Conservation (phyloP, 2,797 vertebrate genomes). For the Gymnoscopelus braueri region DNA sequence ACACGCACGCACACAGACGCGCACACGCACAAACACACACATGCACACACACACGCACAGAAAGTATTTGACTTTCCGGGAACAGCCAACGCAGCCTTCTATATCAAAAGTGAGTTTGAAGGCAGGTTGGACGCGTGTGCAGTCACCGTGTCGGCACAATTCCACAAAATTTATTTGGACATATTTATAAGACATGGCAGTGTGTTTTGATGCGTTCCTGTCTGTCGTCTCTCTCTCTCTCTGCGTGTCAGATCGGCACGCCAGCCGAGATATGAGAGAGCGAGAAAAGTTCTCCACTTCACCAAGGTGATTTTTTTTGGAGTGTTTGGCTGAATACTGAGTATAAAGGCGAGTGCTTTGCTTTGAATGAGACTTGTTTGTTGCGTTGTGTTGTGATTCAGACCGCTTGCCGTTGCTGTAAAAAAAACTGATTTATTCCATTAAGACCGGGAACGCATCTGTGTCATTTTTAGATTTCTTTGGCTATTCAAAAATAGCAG, state of each 20-base stretch:
- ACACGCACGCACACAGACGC: conserved; percentile 15
- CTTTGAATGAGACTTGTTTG: conserved; percentile 3
- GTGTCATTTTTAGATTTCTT: too few species aligned
- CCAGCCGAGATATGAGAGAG: too few species aligned
- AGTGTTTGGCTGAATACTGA: neutral
- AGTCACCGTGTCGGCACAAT: conserved; percentile 26
- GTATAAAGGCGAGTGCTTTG: neutral
- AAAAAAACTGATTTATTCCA: neutral
- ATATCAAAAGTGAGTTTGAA: conserved; percentile 49
- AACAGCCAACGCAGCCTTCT: conserved; percentile 20
- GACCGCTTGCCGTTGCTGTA: neutral
- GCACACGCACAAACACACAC: neutral
- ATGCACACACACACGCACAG: neutral
- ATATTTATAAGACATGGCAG: conserved; percentile 19
- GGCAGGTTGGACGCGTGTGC: conserved; percentile 10
- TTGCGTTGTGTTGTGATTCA: neutral
- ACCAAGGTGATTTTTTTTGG: conserved; percentile 9
- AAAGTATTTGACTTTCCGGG: conserved; percentile 20
- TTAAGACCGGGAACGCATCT: too few species aligned
- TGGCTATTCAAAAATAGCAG: too few species aligned
- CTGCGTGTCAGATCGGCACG: too few species aligned
- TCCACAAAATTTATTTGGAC: conserved; percentile 36
- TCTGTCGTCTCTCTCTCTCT: conserved; percentile 2
- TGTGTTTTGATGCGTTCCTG: conserved; percentile 16
- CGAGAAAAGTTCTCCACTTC: too few species aligned